These are phyloP conservation scores for Lepisosteus oculatus DNA, from an alignment of 2,113 vertebrate species.

Conservation along the genomic window DNA sequence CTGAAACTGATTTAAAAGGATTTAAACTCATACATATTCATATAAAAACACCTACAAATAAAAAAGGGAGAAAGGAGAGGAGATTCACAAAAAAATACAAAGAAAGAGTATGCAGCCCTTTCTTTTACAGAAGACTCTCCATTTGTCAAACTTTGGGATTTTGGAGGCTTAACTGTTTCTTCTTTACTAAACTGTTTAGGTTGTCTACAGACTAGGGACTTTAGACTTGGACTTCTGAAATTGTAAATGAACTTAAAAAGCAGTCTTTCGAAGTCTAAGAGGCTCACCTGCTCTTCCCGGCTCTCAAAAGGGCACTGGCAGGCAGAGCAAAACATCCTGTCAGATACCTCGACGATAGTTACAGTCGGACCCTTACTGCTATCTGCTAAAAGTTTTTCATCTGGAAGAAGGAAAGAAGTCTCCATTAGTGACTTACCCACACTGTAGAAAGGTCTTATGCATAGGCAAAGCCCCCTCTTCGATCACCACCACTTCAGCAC, in stretches of 20 bases:
- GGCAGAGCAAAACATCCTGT: slow-evolving; percentile 74
- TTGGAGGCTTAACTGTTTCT: too few relatives aligned
- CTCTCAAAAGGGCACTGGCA: slow-evolving; percentile 75
- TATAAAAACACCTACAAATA: not conserved
- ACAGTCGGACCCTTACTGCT: slow-evolving; percentile 14
- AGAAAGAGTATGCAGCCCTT: too few relatives aligned
- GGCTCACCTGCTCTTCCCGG: slow-evolving; percentile 85
- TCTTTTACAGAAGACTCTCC: too few relatives aligned
- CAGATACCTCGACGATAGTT: slow-evolving; percentile 48
- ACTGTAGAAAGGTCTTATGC: not conserved
- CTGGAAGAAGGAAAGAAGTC: not conserved
- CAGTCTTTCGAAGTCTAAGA: not conserved
- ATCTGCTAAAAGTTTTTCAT: slow-evolving; percentile 14
- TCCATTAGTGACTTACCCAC: not conserved
- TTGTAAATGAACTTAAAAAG: too few relatives aligned
- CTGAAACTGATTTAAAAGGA: too few relatives aligned
- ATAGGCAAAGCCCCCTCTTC: too few relatives aligned
- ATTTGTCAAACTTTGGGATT: too few relatives aligned
- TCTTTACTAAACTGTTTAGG: too few relatives aligned
- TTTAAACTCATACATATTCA: not conserved
- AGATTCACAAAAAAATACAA: too few relatives aligned
- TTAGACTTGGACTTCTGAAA: too few relatives aligned
- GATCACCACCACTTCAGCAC: too few relatives aligned
- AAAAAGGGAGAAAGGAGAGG: not conserved
- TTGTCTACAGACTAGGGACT: too few relatives aligned